phyloP scores from a whole-genome alignment of 2,888 invertebrate genomes.

The Melieria crassipennis region DNA sequence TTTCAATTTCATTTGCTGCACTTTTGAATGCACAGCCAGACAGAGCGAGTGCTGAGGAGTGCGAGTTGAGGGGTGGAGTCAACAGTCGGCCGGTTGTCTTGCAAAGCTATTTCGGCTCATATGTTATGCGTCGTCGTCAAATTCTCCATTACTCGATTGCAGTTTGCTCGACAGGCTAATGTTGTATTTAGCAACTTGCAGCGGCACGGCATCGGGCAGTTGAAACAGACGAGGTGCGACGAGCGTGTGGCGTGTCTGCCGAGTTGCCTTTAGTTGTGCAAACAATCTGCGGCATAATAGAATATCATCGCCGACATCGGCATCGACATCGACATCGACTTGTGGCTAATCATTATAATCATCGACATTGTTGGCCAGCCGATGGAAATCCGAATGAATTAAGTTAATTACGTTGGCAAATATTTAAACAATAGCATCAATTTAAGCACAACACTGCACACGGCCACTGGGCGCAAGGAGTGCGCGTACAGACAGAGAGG shows the following conservation, averaged over 20 bases:
- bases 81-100: neutral
- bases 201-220: neutral
- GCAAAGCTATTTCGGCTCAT: conserved; percentile 36
- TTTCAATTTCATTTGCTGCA: neutral
- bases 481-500: too few relatives aligned
- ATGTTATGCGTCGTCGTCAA: conserved; percentile 49
- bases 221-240: neutral
- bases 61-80: neutral
- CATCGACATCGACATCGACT: conserved; percentile 1
- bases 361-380: conserved; percentile 39
- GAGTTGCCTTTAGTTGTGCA: conserved; percentile 49
- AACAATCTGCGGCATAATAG: conserved; percentile 47
- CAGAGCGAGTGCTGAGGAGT: neutral
- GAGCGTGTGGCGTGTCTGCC: too few relatives aligned
- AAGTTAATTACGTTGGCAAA: conserved; percentile 65
- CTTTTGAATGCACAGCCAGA: too few relatives aligned
- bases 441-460: conserved; percentile 20
- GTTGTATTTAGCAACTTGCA: conserved; percentile 11
- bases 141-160: conserved; percentile 4
- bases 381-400: conserved; percentile 65
- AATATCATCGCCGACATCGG: conserved; percentile 16
- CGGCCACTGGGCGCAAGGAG: too few relatives aligned
- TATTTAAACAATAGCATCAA: conserved; percentile 61
- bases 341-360: neutral
- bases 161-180: conserved; percentile 18